Percentiles rank a stretch among this genome's conserved stretches.
These are phyloP conservation scores for Plutomurus gul DNA, from an alignment of 1,140 invertebrate genomes.

Conservation along the genomic window DNA sequence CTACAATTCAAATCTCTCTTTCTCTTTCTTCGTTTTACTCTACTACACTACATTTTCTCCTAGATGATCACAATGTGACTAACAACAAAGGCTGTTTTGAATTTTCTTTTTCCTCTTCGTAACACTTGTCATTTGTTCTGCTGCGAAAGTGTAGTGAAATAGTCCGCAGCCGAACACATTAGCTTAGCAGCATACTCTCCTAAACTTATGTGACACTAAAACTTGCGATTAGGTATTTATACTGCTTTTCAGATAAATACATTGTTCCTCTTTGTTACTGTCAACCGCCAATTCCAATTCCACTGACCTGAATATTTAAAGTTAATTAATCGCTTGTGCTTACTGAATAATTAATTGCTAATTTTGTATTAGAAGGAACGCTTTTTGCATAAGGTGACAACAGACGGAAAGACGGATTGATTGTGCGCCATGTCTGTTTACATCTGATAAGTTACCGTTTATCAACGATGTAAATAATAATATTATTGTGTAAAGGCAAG, in stretches of 20 bases:
- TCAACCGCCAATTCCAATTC: not conserved
- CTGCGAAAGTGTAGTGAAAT: not conserved
- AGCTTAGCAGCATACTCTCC: not conserved
- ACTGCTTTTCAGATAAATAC: not conserved
- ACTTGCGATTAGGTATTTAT: too few relatives aligned
- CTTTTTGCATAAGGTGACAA: not conserved
- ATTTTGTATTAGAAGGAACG: not conserved
- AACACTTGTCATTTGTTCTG: slow-evolving; percentile 8
- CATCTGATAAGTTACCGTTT: too few relatives aligned
- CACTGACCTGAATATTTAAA: slow-evolving; percentile 5
- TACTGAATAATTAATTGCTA: not conserved
- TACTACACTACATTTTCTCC: not conserved
- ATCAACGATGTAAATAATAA: too few relatives aligned
- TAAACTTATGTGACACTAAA: not conserved
- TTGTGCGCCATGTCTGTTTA: too few relatives aligned
- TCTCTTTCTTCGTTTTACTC: not conserved
- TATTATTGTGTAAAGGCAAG: too few relatives aligned
- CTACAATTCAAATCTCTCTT: not conserved
- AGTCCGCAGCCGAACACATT: not conserved
- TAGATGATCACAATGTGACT: not conserved
- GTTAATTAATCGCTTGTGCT: not conserved
- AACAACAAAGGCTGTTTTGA: not conserved
- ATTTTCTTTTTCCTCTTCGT: not conserved
- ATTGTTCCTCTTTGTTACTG: not conserved
- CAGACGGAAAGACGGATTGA: too few relatives aligned